These are phyloP conservation scores for Trichogramma pretiosum DNA, from an alignment of 1,140 invertebrate genomes.

Conservation along the genomic window DNA sequence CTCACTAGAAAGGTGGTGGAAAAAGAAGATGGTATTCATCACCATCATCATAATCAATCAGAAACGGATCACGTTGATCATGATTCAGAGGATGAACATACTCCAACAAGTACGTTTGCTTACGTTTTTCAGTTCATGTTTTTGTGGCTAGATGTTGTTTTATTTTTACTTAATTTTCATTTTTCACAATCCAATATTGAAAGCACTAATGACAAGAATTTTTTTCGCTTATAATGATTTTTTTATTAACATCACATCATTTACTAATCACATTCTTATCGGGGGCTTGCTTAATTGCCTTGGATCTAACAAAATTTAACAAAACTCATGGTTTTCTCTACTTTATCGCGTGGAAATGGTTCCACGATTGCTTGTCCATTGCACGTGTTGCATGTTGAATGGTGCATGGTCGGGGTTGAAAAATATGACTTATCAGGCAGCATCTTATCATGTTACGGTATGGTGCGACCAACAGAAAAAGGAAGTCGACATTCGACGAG, in stretches of 20 bases:
- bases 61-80: slow-evolving; percentile 44
- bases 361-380: too few species aligned
- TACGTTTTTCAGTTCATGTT: background rate
- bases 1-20: slow-evolving; percentile 56
- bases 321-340: too few species aligned
- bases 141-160: background rate
- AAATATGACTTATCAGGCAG: slow-evolving; percentile 29
- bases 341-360: slow-evolving; percentile 9
- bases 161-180: slow-evolving; percentile 6
- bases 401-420: slow-evolving; percentile 24
- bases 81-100: slow-evolving; percentile 43
- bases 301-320: too few species aligned
- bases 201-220: too few species aligned
- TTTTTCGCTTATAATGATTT: too few species aligned
- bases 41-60: too few species aligned
- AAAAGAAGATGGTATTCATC: slow-evolving; percentile 48
- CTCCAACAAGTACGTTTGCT: slow-evolving; percentile 33
- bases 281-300: too few species aligned
- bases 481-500: slow-evolving; percentile 30
- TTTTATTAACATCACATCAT: too few species aligned
- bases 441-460: slow-evolving; percentile 36
- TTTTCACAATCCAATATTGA: too few species aligned
- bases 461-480: slow-evolving; percentile 35
- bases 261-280: too few species aligned
- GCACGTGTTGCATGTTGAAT: slow-evolving; percentile 27